Evolutionary conservation across 2,113 vertebrate genomes (phyloP).

Genomic region (Carettochelys insculpta): DNA sequence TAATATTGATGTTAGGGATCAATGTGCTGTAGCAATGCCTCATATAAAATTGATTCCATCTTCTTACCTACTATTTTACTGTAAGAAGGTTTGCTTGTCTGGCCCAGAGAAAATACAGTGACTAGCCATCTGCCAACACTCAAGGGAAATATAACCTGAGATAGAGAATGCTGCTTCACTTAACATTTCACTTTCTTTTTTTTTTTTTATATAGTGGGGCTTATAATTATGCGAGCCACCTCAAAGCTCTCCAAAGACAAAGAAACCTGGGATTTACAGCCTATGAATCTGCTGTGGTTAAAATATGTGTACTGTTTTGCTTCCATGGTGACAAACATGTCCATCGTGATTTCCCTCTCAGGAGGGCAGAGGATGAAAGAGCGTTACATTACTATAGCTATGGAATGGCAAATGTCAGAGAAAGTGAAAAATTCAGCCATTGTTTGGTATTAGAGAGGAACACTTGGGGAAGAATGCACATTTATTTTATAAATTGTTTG

Average conservation of each 20-base stretch:
- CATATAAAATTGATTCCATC: not conserved
- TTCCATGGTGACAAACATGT: constrained; percentile 39
- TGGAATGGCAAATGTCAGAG: constrained; percentile 15
- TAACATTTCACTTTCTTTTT: not conserved
- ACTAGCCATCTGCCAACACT: not conserved
- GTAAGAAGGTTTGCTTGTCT: not conserved
- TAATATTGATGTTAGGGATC: not conserved
- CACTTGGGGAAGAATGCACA: not conserved
- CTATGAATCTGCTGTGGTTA: constrained; percentile 24
- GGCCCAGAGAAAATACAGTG: not conserved
- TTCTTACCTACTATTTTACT: not conserved
- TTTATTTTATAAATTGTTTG: constrained; percentile 6
- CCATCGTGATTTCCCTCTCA: constrained; percentile 13
- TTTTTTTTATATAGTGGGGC: not conserved
- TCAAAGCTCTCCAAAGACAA: constrained; percentile 6
- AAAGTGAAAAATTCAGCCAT: not conserved
- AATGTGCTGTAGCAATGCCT: not conserved
- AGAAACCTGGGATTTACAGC: not conserved
- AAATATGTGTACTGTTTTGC: constrained; percentile 32
- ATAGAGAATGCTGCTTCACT: not conserved
- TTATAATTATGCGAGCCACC: not conserved
- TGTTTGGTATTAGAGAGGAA: constrained; percentile 24
- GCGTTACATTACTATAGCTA: not conserved
- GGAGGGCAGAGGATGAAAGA: constrained; percentile 15
- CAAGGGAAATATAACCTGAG: not conserved